A percentile compares a stretch with the other conserved stretches of the same genome.
Evolutionary conservation across 2,797 vertebrate genomes (phyloP).

Genomic region (Sardinella longiceps): DNA sequence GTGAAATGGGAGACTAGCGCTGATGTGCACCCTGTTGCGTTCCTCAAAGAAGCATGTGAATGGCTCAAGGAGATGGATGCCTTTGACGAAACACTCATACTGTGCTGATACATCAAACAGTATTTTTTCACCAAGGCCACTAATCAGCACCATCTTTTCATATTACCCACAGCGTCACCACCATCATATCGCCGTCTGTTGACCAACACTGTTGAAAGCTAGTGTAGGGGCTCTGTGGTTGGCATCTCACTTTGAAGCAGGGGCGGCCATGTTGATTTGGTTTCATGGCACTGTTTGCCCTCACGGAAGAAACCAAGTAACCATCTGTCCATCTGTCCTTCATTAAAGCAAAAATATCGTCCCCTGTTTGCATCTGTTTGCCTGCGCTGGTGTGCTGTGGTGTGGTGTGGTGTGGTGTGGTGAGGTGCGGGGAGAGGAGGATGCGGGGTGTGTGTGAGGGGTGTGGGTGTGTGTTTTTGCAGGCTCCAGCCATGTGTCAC

Average conservation of each 20-base stretch:
- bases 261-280: conserved; percentile 65
- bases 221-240: conserved; percentile 33
- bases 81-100: neutral
- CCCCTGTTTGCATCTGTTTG: conserved; percentile 70
- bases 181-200: neutral
- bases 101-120: neutral
- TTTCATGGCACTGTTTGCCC: conserved; percentile 71
- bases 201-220: neutral
- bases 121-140: neutral
- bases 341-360: conserved; percentile 70
- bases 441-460: conserved; percentile 69
- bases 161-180: conserved; percentile 37
- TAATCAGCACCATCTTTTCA: neutral
- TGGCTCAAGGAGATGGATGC: neutral
- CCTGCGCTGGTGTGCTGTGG: conserved; percentile 74
- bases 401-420: no score
- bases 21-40: neutral
- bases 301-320: conserved; percentile 67
- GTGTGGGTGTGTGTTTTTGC: conserved; percentile 46
- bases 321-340: conserved; percentile 81
- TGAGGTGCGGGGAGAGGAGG: conserved; percentile 77
- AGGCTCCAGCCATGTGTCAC: conserved; percentile 65
- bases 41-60: no score
- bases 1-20: neutral
- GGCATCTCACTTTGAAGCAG: conserved; percentile 56